A percentile compares a stretch with the other conserved stretches of the same genome.
Conservation (phyloP, 2,888 invertebrate genomes). For the Macrophya annulata region DNA sequence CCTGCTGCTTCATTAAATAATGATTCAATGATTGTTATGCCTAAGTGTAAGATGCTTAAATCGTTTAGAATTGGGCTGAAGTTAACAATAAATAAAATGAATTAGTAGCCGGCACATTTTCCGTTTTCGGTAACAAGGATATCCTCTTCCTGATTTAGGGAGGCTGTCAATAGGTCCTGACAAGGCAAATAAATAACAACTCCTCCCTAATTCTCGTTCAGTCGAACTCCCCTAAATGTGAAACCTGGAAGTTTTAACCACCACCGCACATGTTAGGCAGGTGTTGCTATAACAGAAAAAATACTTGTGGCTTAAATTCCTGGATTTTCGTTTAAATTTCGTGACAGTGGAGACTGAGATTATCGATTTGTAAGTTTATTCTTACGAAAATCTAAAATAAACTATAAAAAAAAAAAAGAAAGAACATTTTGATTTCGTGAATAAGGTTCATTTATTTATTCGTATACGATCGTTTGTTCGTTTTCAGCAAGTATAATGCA, state of each 20-base stretch:
- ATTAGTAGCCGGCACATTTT: conserved; percentile 32
- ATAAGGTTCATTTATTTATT: background rate
- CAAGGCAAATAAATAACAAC: conserved; percentile 57
- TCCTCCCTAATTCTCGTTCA: conserved; percentile 43
- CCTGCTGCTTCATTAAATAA: background rate
- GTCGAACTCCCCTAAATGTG: conserved; percentile 38
- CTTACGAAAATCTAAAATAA: background rate
- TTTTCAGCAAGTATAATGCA: background rate
- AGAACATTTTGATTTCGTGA: background rate
- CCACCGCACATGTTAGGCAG: conserved; percentile 63
- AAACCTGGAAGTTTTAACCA: conserved; percentile 58
- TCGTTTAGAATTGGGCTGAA: background rate
- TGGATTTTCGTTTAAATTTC: background rate
- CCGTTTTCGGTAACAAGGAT: conserved; percentile 51
- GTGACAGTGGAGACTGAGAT: background rate
- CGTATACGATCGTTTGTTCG: background rate
- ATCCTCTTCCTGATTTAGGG: conserved; percentile 59
- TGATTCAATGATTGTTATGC: background rate
- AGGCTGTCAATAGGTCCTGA: conserved; percentile 58
- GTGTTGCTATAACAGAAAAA: conserved; percentile 62
- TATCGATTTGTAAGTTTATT: background rate
- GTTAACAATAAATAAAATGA: conserved; percentile 5
- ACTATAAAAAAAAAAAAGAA: background rate
- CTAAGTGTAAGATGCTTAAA: background rate
- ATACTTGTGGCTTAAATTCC: conserved; percentile 44